Conservation (phyloP, 2,888 invertebrate species). For the Eudasyphora cyanicolor region DNA sequence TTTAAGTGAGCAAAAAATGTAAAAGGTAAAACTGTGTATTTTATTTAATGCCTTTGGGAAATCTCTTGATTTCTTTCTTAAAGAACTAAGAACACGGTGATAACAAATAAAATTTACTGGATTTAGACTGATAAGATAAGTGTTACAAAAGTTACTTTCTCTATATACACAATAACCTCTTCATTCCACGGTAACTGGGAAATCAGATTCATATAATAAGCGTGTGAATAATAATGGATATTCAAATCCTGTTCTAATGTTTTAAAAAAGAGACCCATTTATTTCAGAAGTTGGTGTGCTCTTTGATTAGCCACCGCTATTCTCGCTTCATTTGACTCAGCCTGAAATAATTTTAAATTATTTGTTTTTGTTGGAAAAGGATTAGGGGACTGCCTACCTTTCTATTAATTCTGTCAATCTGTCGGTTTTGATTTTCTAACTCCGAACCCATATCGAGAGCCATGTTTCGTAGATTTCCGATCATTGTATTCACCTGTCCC, state of each 20-base stretch:
- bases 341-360: slow-evolving; percentile 80
- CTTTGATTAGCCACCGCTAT: slow-evolving; percentile 98
- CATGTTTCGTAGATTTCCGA: slow-evolving; percentile 99
- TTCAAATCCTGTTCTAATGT: too few relatives aligned
- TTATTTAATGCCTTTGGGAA: not conserved
- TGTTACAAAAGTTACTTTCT: too few relatives aligned
- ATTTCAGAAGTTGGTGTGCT: slow-evolving; percentile 97
- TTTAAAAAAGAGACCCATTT: too few relatives aligned
- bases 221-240: not conserved
- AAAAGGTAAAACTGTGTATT: slow-evolving; percentile 36
- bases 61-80: not conserved
- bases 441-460: slow-evolving; percentile 99
- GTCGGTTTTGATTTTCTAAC: slow-evolving; percentile 97
- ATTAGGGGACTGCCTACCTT: slow-evolving; percentile 86
- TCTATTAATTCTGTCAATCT: slow-evolving; percentile 98
- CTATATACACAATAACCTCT: not conserved
- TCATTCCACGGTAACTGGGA: not conserved
- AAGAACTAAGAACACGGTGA: not conserved
- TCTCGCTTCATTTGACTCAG: slow-evolving; percentile 96
- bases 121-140: not conserved
- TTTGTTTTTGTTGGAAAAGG: not conserved
- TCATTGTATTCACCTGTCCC: slow-evolving; percentile 99
- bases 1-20: slow-evolving; percentile 60
- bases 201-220: not conserved
- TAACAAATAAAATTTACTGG: not conserved